Base-by-base conservation (phyloP, 2,888 invertebrate species). In the Euspilapteryx auroguttella region DNA sequence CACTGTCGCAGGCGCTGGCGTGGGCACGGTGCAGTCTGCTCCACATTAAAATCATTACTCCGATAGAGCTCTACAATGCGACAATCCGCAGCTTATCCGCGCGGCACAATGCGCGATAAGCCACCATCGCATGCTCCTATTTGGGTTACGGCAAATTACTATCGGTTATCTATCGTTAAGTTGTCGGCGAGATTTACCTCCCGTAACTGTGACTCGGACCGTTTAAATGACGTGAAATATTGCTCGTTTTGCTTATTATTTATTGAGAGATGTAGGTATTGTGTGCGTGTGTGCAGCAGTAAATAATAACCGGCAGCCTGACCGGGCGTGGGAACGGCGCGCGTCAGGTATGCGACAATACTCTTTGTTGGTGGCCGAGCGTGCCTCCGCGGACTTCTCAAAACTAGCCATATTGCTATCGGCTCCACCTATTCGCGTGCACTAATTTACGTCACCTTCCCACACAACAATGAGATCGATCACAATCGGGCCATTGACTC, bases 281-380 rank as follows among this genome's bases (percentile, higher is more conserved):
- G n/a, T n/a, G n/a, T n/a, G n/a, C n/a, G n/a, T n/a, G n/a, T n/a
- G n/a, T n/a, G n/a, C n/a, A n/a, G 17, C 8, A 17, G 17, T 17
- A 17, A 17, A 6, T 6, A 17, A 17, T 5, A 5, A 8, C 17
- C 5, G 17, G 5, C 5, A 17, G 17, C 39, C 36, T 35, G 44
- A 44, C 38, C 42, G 38, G 17, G 30, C 68, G 68, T 69, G 71
- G 56, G 69, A 69, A 68, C 44, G 25, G 37, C 33, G 41, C 36
- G 33, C 48, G 41, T 44, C 55, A 59, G 57, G 51, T 53, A 65
- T 64, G 58, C 55, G 51, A 66, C 66, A 65, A 64, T 63, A 48
- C 48, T 40, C 55, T 51, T 61, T 61, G 55, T 62, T 50, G 36
- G 40, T 35, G 34, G 8, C 8, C 41, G 44, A 44, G 45, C 45